Base-by-base conservation (phyloP, 2,888 invertebrate species). In the Caenorhabditis sp. region DNA sequence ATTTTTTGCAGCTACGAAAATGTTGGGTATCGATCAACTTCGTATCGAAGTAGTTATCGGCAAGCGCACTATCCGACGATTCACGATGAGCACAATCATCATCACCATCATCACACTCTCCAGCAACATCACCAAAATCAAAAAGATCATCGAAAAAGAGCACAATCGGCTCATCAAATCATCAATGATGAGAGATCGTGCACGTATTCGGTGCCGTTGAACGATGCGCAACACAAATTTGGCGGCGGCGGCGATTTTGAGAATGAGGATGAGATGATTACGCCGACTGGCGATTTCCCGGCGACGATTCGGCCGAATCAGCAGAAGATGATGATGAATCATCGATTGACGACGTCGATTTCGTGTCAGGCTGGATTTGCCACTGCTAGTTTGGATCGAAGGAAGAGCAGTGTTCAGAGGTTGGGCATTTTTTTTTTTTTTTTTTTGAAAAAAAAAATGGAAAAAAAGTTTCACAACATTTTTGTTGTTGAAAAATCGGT, bases 1-100 rank as follows among this genome's bases (percentile, higher is more conserved):
- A 19, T 17, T 36, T 19, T 36, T 74, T 79, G 17, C 75, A 79
- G 79, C 27, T 80, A 77, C 59, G 85, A 86, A 57, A 85, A 86
- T 67, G 78, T 86, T 26, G 87, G 87, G n/a, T 87, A 87, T 62
- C 69, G 81, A 26, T 83, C 84, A 31, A 78, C 79, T 21, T 82
- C 79, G 19, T 87, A 87, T 70, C 77, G 84, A 58, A 83, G 82
- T 69, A 78, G 82, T 58, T 87, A 87, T 61, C 80, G 87, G 10
- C 82, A 81, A 57, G 81, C 81, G 21, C 82, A 87, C 50, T 87
- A 84, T 66, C 87, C 87, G 0, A 87, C 87, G 0, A 62, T 87
- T 19, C 82, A 81, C 58, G 83, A 60, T 17, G 19, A 26, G 36
- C 36, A 31, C 17, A 36, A 5, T 14, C 17, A 50, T 12, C n/a